These are phyloP conservation scores for Platynereis dumerilii DNA, from an alignment of 2,888 invertebrate genomes.

Conservation along the genomic window DNA sequence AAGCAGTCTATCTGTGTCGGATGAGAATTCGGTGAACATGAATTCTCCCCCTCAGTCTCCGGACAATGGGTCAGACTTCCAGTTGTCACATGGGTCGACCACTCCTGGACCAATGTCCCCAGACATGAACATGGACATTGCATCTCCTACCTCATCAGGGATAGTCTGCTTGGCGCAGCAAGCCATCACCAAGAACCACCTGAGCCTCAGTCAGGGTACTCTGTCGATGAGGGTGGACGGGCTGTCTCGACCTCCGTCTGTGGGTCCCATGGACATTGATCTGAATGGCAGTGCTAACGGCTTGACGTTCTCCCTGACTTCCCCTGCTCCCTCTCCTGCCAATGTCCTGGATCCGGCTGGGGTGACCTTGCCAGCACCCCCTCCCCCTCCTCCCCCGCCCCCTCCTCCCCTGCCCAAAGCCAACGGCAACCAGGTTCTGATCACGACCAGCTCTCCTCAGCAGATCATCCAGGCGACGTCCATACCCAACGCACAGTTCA, in stretches of 20 bases:
- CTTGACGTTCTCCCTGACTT: conserved; percentile 34
- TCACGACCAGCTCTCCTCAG: conserved; percentile 20
- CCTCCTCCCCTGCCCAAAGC: conserved; percentile 13
- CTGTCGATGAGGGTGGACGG: conserved; percentile 46
- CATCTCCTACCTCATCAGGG: conserved; percentile 19
- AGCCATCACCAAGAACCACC: conserved; percentile 27
- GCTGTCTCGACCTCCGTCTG: conserved; percentile 57
- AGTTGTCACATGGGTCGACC: conserved; percentile 37
- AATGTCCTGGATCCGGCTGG: conserved; percentile 9
- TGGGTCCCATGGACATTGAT: conserved; percentile 61
- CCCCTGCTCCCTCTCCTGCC: conserved; percentile 3
- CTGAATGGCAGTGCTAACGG: conserved; percentile 42
- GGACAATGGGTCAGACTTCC: conserved; percentile 28
- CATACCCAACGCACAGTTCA: conserved; percentile 12
- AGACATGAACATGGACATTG: conserved; percentile 49
- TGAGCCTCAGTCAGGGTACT: not conserved
- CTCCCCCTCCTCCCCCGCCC: conserved; percentile 10
- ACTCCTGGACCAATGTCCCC: conserved; percentile 49
- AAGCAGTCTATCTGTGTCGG: conserved; percentile 12
- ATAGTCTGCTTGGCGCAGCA: conserved; percentile 31
- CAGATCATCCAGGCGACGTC: conserved; percentile 11
- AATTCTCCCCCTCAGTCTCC: conserved; percentile 53
- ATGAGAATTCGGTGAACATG: conserved; percentile 20
- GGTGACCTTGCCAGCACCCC: not conserved
- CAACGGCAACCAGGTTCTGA: conserved; percentile 20